Conservation (phyloP, 2,113 vertebrate genomes). For the Lasiurus borealis region DNA sequence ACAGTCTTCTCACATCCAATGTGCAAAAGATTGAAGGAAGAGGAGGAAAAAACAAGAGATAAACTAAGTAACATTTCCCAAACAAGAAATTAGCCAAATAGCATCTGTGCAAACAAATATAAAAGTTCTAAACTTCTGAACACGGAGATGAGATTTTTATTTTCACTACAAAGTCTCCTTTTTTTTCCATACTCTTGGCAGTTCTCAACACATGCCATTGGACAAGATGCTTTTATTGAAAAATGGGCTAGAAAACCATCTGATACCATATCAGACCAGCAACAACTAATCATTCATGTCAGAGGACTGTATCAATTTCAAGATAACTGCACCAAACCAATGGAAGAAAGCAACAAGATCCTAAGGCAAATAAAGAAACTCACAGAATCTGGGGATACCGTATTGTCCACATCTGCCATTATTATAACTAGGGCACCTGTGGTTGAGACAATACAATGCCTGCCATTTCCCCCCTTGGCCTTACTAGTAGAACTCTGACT, state of each 20-base stretch:
- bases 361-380: not conserved
- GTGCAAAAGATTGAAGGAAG: not conserved
- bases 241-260: conserved; percentile 44
- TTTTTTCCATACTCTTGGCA: conserved; percentile 57
- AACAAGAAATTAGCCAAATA: conserved; percentile 58
- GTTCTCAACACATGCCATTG: conserved; percentile 52
- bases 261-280: not conserved
- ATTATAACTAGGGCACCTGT: not conserved
- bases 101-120: conserved; percentile 69
- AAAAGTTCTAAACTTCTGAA: conserved; percentile 68
- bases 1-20: not conserved
- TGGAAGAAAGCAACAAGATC: not conserved
- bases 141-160: not conserved
- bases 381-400: fast-evolving
- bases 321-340: fast-evolving
- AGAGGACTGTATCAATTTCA: fast-evolving
- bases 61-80: conserved; percentile 15
- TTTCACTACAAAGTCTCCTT: conserved; percentile 59
- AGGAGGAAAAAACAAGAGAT: not conserved
- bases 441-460: not conserved
- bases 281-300: fast-evolving
- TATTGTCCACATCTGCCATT: not conserved
- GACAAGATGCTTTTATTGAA: conserved; percentile 55
- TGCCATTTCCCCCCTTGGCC: not conserved
- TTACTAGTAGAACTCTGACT: not conserved